phyloP scores from a whole-genome alignment of 2,113 vertebrate species.

The Nestor notabilis region DNA sequence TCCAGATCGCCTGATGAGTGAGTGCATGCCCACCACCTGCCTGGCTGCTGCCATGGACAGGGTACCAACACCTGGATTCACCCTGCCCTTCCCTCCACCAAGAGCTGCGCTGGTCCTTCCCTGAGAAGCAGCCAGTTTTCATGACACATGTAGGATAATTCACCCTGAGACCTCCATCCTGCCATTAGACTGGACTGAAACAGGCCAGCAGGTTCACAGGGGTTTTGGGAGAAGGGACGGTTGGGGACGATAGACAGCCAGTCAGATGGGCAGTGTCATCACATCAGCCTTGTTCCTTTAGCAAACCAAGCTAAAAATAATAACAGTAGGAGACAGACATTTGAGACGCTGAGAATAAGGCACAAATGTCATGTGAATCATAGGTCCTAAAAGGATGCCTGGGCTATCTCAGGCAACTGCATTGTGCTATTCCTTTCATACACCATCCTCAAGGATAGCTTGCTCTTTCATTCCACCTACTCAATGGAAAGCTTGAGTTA shows the following conservation, averaged over 20 bases:
- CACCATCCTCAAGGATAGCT: background rate
- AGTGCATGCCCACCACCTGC: background rate
- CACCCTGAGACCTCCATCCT: background rate
- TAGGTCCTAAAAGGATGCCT: background rate
- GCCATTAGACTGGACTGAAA: background rate
- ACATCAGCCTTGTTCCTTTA: background rate
- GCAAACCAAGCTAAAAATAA: constrained; percentile 23
- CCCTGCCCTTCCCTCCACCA: background rate
- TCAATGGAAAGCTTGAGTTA: constrained; percentile 3
- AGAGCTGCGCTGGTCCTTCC: rapidly evolving
- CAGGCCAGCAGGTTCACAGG: background rate
- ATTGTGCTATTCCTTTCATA: background rate
- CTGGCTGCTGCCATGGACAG: background rate
- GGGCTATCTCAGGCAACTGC: background rate
- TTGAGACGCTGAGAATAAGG: constrained; percentile 15
- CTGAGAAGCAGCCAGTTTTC: background rate
- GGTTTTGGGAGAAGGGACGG: background rate
- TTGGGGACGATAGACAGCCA: background rate
- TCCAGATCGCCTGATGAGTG: background rate
- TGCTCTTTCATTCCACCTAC: constrained; percentile 19
- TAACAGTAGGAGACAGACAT: background rate
- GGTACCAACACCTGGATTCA: background rate
- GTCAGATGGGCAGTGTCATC: background rate
- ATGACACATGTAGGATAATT: background rate
- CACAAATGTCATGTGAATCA: constrained; percentile 52